Base-by-base conservation (phyloP, 2,888 invertebrate species). In the Agrilus cyanescens region DNA sequence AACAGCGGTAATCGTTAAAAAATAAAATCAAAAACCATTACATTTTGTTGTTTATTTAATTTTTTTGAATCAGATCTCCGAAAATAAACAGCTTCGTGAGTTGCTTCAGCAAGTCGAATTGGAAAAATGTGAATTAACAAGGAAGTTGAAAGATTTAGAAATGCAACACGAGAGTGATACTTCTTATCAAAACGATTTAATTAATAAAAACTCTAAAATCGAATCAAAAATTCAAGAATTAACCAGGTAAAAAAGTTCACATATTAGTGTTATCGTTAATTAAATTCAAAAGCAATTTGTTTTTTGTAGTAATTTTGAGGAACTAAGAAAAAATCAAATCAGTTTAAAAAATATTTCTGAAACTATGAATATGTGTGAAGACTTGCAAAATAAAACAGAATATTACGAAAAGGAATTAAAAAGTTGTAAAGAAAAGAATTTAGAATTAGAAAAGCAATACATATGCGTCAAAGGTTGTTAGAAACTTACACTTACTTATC, bases 111-210 rank as follows among this genome's bases (percentile, higher is more conserved):
- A 52, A 38, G 37, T 47, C 1, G 49, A 50, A 41, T 36, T 51
- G 10, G 56, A 59, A 38, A 59, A 53, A 37, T 43, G 46, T 12
- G 53, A 56, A 32, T 44, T 58, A 31, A 45, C 44, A 10, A 49
- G 53, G 38, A 51, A 56, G 51, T 29, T 57, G 3, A 56, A 58
- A 15, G 50, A 53, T 38, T 45, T 59, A 3, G 53, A 56, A 44
- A 50, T 52, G 3, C 55, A 57, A 41, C 53, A 53, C 32, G 48
- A 46, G n/a, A 53, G 54, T 32, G 53, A 53, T 40, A 37, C 38
- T 4, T 41, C 47, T 16, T 56, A 52, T 43, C 53, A 52, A 18
- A 56, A 52, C 16, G 53, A 56, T 29, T 46, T 59, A 14, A 39
- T 52, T 7, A 50, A 55, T 36, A 47, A 53, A 36, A 46, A 56